Base-by-base conservation (phyloP, 1,140 invertebrate species). In the Euwallacea similis region DNA sequence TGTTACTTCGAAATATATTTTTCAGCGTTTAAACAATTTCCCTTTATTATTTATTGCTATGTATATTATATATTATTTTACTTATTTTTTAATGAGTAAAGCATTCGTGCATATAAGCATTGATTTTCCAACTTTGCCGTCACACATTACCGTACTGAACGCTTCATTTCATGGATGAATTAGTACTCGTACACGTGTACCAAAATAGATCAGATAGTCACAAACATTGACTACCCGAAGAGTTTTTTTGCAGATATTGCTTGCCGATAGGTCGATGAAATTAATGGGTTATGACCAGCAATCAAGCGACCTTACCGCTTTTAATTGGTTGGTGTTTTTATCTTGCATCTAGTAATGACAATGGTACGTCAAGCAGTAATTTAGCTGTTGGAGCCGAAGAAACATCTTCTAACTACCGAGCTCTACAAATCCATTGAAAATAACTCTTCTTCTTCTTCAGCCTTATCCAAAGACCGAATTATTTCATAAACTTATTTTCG, bases 201-300 rank as follows among this genome's bases (percentile, higher is more conserved):
- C 66, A 44, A 68, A 68, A 68, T 68, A 68, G 66, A 58, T 60
- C 21, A 68, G 66, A 60, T 55, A 68, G 66, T 68, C 66, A 68
- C 66, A 58, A 68, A 68, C 66, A 33, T 68, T 50, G 55, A 58
- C 53, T 68, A 50, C 55, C 55, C 59, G 66, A 68, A 50, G 66
- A 68, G 60, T 60, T 68, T 68, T 68, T 68, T 60, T 68, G 13
- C 7, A 16, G 44, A 21, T 41, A 11, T 42, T 55, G 47, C 11
- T 68, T 61, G 16, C 42, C 66, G 66, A 68, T 59, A 68, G 58
- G 33, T 68, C 66, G 66, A 60, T 68, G 50, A 60, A 69, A 62
- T 69, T 69, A 68, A 68, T 68, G 66, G 66, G 66, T 68, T 68
- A 68, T 68, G 56, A 53, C 43, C 56, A 61, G 55, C 44, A 47